These are phyloP conservation scores for Medauroidea extradentata DNA, from an alignment of 1,140 invertebrate genomes.

Conservation along the genomic window DNA sequence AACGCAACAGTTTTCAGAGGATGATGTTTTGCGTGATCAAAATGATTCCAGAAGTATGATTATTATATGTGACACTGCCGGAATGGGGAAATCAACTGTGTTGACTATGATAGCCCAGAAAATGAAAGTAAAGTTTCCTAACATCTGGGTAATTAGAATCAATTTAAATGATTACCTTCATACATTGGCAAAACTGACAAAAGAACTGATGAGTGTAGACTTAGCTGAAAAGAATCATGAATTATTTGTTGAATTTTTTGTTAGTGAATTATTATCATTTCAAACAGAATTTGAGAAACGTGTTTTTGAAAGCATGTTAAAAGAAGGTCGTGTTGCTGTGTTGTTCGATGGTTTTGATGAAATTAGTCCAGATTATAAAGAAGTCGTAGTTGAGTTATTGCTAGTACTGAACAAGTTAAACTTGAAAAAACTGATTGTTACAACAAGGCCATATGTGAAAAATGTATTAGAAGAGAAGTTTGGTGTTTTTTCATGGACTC, in stretches of 20 bases:
- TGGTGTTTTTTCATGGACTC: neutral
- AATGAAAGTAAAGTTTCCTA: neutral
- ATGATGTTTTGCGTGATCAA: no score
- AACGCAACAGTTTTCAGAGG: no score
- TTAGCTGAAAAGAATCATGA: neutral
- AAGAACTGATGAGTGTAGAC: neutral
- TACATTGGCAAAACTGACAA: neutral
- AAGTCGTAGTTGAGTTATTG: conserved; percentile 1
- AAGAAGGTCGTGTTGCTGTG: neutral
- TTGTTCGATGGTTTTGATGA: conserved; percentile 17
- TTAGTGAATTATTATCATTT: no score
- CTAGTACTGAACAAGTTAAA: neutral
- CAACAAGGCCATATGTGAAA: neutral
- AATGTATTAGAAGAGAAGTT: conserved; percentile 4
- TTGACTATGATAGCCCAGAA: neutral
- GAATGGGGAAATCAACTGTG: conserved; percentile 3
- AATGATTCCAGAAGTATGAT: no score
- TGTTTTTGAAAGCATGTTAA: neutral
- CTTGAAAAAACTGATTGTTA: conserved; percentile 1
- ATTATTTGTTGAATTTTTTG: no score
- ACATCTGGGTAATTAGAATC: conserved; percentile 5
- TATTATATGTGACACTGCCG: no score
- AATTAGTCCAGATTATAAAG: conserved; percentile 3
- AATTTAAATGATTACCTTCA: conserved; percentile 6
- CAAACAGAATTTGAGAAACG: neutral